Evolutionary conservation across 2,888 invertebrate genomes (phyloP), one percentile per base, ranked within the genome.

Genomic region (Alloplasta piceator): DNA sequence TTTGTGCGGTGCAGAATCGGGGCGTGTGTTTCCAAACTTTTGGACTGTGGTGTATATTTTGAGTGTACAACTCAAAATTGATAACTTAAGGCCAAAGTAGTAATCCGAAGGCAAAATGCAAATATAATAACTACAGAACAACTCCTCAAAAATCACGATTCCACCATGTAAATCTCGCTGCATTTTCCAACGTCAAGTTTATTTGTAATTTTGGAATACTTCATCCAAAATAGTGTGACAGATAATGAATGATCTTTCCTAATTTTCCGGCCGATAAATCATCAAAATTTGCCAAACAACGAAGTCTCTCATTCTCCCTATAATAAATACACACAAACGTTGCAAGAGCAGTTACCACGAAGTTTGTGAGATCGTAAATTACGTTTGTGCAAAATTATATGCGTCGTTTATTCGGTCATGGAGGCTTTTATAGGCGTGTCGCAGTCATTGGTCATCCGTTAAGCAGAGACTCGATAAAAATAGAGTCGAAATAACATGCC

Each of bases 231-330:
- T 26, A 55, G 26, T 38, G 12, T 1, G 14, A 10, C 10, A 52
- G 38, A 66, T 55, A 58, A 26, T 26, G 52, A 16, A 52, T 48
- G 60, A 74, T 58, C 36, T 52, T 16, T 39, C 70, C 16, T 46
- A 58, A 80, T 77, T 74, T 81, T 64, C 56, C 58, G 60, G 55
- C 41, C 58, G 46, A 77, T 64, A 70, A 63, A 81, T 81, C 63
- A 26, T 67, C 60, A 43, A 76, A 77, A 63, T 77, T 64, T 64
- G 55, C 64, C 14, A 55, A 64, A 80, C 73, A 77, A 80, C 56
- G 36, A 36, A 67, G 39, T 38, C 52, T 43, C 52, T 64, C 70
- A 38, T 43, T 7, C 14, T 50, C 4, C 43, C 39, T 50, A 6
- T 61, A 26, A 50, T 38, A 10, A n/a, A 48, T 39, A 61, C 16